Evolutionary conservation across 2,888 invertebrate genomes (phyloP).

Genomic region (Oscheius onirici): DNA sequence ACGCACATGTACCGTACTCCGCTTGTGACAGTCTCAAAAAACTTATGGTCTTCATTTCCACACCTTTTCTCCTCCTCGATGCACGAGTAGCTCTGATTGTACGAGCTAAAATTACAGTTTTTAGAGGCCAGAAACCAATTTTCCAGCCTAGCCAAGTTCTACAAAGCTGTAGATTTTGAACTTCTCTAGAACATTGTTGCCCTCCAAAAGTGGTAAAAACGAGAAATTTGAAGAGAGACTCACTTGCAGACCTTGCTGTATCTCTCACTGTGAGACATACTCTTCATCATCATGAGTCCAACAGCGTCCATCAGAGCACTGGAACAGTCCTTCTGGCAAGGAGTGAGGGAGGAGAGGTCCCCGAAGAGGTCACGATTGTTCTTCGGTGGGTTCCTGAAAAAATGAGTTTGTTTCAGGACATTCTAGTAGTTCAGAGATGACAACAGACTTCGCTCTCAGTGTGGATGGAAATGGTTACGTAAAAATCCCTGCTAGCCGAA

Average conservation of each 20-base stretch:
- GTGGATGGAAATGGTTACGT: neutral
- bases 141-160: too few species aligned
- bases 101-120: constrained; percentile 37
- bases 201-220: too few species aligned
- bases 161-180: too few species aligned
- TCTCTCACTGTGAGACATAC: constrained; percentile 49
- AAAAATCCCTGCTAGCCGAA: neutral
- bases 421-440: neutral
- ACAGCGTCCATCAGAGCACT: constrained; percentile 38
- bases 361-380: neutral
- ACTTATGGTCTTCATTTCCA: constrained; percentile 42
- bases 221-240: too few species aligned
- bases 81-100: constrained; percentile 40
- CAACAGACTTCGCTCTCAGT: neutral
- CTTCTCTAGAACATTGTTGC: too few species aligned
- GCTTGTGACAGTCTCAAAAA: constrained; percentile 52
- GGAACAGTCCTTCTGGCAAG: constrained; percentile 40
- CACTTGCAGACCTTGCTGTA: constrained; percentile 45
- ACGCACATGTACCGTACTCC: constrained; percentile 59
- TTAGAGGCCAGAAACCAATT: neutral
- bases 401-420: neutral
- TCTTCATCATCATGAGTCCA: constrained; percentile 38
- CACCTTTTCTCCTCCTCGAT: constrained; percentile 44
- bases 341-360: constrained; percentile 9
- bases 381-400: neutral